Conservation (phyloP, 2,797 vertebrate genomes). For the Argya squamiceps region DNA sequence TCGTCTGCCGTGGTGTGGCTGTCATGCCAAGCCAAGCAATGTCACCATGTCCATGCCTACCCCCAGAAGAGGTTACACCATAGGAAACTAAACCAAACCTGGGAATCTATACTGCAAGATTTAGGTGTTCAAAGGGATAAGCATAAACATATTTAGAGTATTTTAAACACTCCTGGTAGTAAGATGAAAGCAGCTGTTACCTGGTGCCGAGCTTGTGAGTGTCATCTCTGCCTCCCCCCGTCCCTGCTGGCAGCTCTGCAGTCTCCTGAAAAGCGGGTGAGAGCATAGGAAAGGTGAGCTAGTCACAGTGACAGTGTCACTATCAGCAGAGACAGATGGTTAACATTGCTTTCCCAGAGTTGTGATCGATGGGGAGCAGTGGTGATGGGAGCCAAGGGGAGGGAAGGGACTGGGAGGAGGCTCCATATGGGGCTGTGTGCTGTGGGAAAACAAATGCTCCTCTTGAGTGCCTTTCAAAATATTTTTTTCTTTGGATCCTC, state of each 20-base stretch:
- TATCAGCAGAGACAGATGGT: accelerated
- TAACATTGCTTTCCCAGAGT: accelerated
- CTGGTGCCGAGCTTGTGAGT: accelerated
- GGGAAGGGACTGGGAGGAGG: neutral
- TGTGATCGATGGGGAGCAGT: neutral
- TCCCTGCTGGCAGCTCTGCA: accelerated
- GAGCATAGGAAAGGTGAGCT: neutral
- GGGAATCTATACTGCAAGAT: accelerated
- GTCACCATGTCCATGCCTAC: accelerated
- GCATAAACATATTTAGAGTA: neutral
- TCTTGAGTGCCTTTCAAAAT: neutral
- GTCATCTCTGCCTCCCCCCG: neutral
- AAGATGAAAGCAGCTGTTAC: neutral
- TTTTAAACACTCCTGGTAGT: neutral
- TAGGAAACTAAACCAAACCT: neutral
- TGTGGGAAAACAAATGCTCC: neutral
- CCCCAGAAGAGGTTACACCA: neutral
- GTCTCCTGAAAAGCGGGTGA: neutral
- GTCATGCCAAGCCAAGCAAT: neutral
- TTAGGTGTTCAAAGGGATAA: neutral
- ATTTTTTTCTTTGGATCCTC: neutral
- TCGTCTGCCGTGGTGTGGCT: neutral
- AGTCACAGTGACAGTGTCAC: neutral
- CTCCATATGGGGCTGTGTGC: accelerated
- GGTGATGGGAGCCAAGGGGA: neutral